Base-by-base conservation (phyloP, 2,888 invertebrate species). In the Dendrolimus pini region DNA sequence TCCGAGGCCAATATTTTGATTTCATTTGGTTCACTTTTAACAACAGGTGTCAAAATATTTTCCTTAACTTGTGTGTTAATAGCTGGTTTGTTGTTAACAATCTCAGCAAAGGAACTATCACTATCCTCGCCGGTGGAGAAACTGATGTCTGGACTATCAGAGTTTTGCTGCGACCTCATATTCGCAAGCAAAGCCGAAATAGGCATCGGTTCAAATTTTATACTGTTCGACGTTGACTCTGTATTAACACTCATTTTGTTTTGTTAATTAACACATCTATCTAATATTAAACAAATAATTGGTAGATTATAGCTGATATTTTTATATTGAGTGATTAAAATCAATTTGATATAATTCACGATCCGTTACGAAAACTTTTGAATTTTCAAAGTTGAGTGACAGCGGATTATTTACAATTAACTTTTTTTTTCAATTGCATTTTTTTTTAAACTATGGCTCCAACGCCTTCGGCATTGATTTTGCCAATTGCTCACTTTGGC, bases 191-290 rank as follows among this genome's bases (percentile, higher is more conserved):
- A 78, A 59, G 79, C 85, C 59, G 89, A 85, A 80, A 91, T 84
- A 12, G 90, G 89, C 85, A 90, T 83, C 12, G 91, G 90, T 53
- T 81, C 77, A 63, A 88, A 89, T 64, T 89, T 89, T 58, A 82
- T 80, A 69, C 87, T 86, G 62, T 85, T 89, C 3, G 88, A 78
- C 41, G 85, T 82, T 1, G 84, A 70, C 76, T 89, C 88, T 41
- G 79, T 75, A 61, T 87, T 84, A 55, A 75, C 78, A 71, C 75
- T 83, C 87, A 86, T 87, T 61, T 55, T 76, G 65, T 41, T 53
- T 18, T 59, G 42, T 9, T 42, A 56, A 54, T 67, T 53, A 58
- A 56, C 54, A 59, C 61, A 67, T 65, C 56, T 57, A 58, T 58
- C 41, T 56, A 56, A 18, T 52, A 58, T 52, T 13, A 52, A 41